Conservation (phyloP, 2,113 vertebrate genomes). For the Melanotaenia duboulayi region DNA sequence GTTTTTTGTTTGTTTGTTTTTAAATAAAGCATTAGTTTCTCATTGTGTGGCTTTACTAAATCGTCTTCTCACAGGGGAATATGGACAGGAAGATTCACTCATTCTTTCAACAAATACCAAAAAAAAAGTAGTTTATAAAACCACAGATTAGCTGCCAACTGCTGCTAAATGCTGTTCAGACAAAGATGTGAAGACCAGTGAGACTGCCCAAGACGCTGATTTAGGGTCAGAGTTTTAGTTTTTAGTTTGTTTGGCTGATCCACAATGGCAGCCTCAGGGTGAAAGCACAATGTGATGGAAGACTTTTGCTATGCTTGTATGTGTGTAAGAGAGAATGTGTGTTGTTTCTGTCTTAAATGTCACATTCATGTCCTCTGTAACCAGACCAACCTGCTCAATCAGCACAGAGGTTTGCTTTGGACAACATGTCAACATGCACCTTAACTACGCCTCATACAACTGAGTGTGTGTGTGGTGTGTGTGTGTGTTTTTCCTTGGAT, state of each 20-base stretch:
- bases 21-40: not conserved
- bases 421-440: conserved; percentile 50
- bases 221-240: conserved; percentile 46
- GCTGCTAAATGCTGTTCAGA: not conserved
- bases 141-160: not conserved
- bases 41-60: not conserved
- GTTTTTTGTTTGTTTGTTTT: not conserved
- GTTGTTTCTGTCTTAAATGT: conserved; percentile 47
- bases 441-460: conserved; percentile 30
- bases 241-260: conserved; percentile 47
- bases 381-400: conserved; percentile 43
- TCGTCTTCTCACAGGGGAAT: not conserved
- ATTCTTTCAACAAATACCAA: not conserved
- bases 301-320: conserved; percentile 29
- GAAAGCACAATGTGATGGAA: conserved; percentile 52
- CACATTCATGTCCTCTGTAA: conserved; percentile 56
- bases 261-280: conserved; percentile 19
- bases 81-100: not conserved
- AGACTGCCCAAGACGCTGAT: conserved; percentile 3
- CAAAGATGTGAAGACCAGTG: not conserved
- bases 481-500: not conserved
- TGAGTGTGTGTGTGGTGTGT: conserved; percentile 8
- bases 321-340: conserved; percentile 20
- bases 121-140: not conserved
- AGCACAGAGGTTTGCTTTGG: conserved; percentile 54